Evolutionary conservation across 2,888 invertebrate species (phyloP).

Genomic region (Nomada ferruginata): DNA sequence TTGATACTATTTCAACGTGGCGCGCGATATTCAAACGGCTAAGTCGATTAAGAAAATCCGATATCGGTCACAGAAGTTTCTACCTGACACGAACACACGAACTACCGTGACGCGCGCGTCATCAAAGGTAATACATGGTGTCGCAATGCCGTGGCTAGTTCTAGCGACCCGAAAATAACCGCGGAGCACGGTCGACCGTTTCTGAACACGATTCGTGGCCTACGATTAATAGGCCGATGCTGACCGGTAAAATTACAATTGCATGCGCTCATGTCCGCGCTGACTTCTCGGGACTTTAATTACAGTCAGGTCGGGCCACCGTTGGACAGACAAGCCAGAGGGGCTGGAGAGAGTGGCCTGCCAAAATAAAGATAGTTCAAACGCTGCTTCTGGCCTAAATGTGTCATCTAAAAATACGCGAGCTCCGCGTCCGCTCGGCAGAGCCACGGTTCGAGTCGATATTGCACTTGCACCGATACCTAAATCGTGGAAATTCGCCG

Average conservation of each 20-base stretch:
- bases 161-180: constrained; percentile 57
- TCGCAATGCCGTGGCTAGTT: constrained; percentile 39
- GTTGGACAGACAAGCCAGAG: constrained; percentile 39
- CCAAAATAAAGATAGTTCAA: constrained; percentile 79
- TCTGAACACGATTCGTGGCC: constrained; percentile 34
- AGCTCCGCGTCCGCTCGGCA: constrained; percentile 51
- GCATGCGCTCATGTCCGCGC: constrained; percentile 19
- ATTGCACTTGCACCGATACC: constrained; percentile 44
- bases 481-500: constrained; percentile 36
- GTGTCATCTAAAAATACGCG: constrained; percentile 83
- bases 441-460: constrained; percentile 45
- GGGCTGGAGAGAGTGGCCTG: constrained; percentile 57
- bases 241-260: constrained; percentile 42
- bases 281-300: constrained; percentile 59
- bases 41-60: constrained; percentile 18
- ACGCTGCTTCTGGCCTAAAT: constrained; percentile 79
- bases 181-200: constrained; percentile 19
- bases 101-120: constrained; percentile 12
- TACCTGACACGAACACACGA: constrained; percentile 6
- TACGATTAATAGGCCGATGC: constrained; percentile 37
- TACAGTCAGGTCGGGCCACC: constrained; percentile 25
- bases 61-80: constrained; percentile 12
- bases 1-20: constrained; percentile 5
- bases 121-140: constrained; percentile 24
- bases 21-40: background rate